Conservation (phyloP, 1,140 invertebrate species). For the Trichonephila clavata region DNA sequence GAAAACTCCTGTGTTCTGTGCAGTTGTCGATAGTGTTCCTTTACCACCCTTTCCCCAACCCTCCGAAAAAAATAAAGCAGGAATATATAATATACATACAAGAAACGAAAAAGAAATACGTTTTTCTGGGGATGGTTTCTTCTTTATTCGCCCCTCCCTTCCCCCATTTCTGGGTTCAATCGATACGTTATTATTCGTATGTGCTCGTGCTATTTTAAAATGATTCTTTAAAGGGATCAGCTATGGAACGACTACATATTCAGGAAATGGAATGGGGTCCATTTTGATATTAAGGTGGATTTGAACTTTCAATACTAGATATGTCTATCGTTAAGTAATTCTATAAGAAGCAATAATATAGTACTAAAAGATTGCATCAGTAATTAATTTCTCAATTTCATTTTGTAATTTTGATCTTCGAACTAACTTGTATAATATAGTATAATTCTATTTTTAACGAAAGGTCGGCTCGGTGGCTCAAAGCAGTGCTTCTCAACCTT, state of each 20-base stretch:
- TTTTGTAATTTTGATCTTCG: too few species aligned
- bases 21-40: slow-evolving; percentile 8
- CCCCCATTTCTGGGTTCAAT: not conserved
- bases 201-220: slow-evolving; percentile 38
- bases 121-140: not conserved
- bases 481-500: too few species aligned
- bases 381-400: too few species aligned
- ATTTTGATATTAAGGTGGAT: too few species aligned
- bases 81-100: slow-evolving; percentile 1
- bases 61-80: not conserved
- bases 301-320: too few species aligned
- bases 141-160: not conserved
- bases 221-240: slow-evolving; percentile 28
- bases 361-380: too few species aligned
- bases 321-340: too few species aligned
- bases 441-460: too few species aligned
- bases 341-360: too few species aligned
- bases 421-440: too few species aligned
- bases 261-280: not conserved
- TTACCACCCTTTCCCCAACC: not conserved
- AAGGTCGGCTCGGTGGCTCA: too few species aligned
- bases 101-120: slow-evolving; percentile 9
- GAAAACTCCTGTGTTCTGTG: not conserved
- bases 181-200: slow-evolving; percentile 45
- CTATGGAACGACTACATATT: not conserved